Evolutionary conservation across 2,888 invertebrate species (phyloP), one percentile per base, ranked within the genome.

Genomic region (Lacanobia oleracea): DNA sequence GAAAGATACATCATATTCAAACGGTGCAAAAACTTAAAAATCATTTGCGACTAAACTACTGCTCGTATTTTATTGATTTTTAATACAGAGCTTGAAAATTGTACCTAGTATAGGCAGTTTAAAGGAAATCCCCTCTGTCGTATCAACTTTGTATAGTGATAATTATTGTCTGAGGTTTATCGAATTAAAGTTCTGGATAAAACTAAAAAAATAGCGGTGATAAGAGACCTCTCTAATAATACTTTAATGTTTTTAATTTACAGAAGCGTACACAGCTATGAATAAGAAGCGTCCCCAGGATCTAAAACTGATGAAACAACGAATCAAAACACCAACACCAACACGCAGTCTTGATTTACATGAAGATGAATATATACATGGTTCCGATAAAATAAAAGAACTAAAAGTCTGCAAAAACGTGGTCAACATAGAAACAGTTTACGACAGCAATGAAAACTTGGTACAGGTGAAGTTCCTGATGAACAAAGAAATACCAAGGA

Each of bases 381-480:
- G 14, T 12, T n/a, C 54, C 54, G 27, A 27, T 27, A 3, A 27
- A 27, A 27, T 2, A 27, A 3, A 27, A 2, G 3, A 27, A 2
- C 27, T 3, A 3, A 27, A 27, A 2, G 27, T 27, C 27, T 1
- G 27, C 27, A 27, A 27, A 27, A 40, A 66, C 12, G 7, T 0
- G 21, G 43, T 78, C 9, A 21, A 0, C 8, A 81, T 93, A 5
- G 37, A 66, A n/a, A 85, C 90, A 0, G 66, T 87, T 0, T 91
- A 89, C 69, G 91, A 92, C n/a, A 57, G 4, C 9, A 16, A 16
- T 0, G 87, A 89, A 0, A 84, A 90, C 8, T 70, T 94, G 10
- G 81, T 89, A 0, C 86, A 91, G 23, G 65, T 94, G 0, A 88
- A 88, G 62, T 90, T 94, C 21, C 72, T 86, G 0, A 90, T 87